phyloP scores from a whole-genome alignment of 2,113 vertebrate genomes.

The Noctilio leporinus region DNA sequence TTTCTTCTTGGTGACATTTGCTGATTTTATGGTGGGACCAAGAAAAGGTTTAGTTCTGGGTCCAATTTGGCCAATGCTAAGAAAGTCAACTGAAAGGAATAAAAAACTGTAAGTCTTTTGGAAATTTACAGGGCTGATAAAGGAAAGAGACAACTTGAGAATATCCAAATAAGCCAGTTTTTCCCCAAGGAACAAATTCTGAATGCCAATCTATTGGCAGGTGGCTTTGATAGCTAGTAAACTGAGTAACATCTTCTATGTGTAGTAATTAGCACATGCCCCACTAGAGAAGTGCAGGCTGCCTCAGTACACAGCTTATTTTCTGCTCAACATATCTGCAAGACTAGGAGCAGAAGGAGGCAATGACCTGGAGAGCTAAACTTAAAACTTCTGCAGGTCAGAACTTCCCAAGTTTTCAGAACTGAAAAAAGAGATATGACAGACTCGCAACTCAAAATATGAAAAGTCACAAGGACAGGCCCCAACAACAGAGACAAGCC shows the following conservation, averaged over 20 bases:
- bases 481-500: neutral
- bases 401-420: neutral
- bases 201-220: neutral
- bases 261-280: neutral
- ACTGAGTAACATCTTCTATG: fast-evolving
- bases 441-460: neutral
- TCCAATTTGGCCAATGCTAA: neutral
- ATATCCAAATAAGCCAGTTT: neutral
- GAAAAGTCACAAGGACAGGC: neutral
- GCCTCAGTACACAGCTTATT: neutral
- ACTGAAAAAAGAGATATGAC: neutral
- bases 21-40: neutral
- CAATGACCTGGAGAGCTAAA: neutral
- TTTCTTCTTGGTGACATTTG: neutral
- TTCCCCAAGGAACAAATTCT: neutral
- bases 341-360: neutral
- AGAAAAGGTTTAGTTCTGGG: neutral
- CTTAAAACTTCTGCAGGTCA: neutral
- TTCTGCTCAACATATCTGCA: neutral
- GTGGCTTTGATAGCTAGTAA: neutral
- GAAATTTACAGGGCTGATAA: neutral
- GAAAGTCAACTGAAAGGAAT: neutral
- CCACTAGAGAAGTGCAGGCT: neutral
- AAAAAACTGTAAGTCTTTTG: neutral
- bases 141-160: neutral